Evolutionary conservation across 2,888 invertebrate species (phyloP), one percentile per base, ranked within the genome.

Genomic region (Maniola hyperantus): DNA sequence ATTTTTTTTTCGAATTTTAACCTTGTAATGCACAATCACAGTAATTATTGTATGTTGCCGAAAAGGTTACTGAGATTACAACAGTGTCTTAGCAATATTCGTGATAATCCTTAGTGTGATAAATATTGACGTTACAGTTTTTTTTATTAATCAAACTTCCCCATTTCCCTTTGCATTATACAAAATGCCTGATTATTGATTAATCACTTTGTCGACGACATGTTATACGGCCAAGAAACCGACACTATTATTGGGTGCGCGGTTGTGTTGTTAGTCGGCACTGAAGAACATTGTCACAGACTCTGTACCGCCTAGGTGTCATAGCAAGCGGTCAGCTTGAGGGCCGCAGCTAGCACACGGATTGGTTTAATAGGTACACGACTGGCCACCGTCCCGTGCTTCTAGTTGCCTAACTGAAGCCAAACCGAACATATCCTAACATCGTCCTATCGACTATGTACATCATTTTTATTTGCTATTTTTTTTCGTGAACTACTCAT

Each of bases 331-430:
- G 66, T 67, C 64, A 72, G 72, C 78, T 81, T 75, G 79, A 62
- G 79, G 83, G 82, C 83, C 83, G 83, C 85, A 80, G 84, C 80
- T 78, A 80, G 84, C 85, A 81, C 88, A 80, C 80, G 83, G 85
- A 79, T 80, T 81, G 83, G 82, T 80, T 83, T 80, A 80, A 79
- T 80, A 18, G 48, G 48, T 48, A 78, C 80, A 77, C 81, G 78
- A 76, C 77, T 81, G 84, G 82, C 82, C 79, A 79, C 82, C 83
- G 85, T 84, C 85, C 87, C 83, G 92, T 91, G 92, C 92, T 91
- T 92, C 92, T 93, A 92, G 92, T 91, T 87, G 91, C 90, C 91
- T 89, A 79, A 83, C 81, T 82, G 78, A 81, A 82, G 83, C 82
- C 39, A 54, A 53, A 62, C 62, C 62, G 80, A 78, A 79, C 74